Percentiles rank a stretch among this genome's conserved stretches.
Evolutionary conservation across 1,140 invertebrate species (phyloP).

Genomic region (Radopholus similis): DNA sequence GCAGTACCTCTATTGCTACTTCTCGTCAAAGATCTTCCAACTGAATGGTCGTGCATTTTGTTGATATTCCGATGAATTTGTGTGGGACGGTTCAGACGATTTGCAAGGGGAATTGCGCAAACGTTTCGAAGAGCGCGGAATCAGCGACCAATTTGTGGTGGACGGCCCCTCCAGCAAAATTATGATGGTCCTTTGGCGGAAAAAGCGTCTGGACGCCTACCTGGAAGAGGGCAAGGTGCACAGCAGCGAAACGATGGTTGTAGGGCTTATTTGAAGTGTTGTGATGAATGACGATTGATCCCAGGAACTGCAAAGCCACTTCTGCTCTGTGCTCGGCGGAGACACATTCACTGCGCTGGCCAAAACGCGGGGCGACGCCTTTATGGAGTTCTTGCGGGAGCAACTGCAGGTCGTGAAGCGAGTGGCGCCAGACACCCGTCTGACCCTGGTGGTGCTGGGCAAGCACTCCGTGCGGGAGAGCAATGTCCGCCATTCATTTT

Average conservation of each 20-base stretch:
- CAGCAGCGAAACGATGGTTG: conserved; percentile 30
- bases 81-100: conserved; percentile 9
- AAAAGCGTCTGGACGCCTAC: conserved; percentile 36
- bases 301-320: conserved; percentile 31
- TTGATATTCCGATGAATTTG: neutral
- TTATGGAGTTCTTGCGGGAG: conserved; percentile 14
- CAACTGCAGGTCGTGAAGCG: conserved; percentile 1
- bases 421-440: conserved; percentile 19
- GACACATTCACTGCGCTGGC: conserved; percentile 33
- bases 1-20: conserved; percentile 48
- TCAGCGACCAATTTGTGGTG: conserved; percentile 32
- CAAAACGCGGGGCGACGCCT: conserved; percentile 15
- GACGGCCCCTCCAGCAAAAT: conserved; percentile 12
- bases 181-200: conserved; percentile 29
- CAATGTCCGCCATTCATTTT: conserved; percentile 3
- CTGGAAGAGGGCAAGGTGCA: conserved; percentile 40
- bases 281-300: neutral
- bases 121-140: conserved; percentile 31
- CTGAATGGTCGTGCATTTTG: conserved; percentile 34
- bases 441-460: conserved; percentile 38
- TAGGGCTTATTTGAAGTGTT: neutral
- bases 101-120: conserved; percentile 19
- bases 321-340: conserved; percentile 35
- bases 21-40: conserved; percentile 25
- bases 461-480: conserved; percentile 27